These are phyloP conservation scores for Podiceps cristatus DNA, from an alignment of 2,113 vertebrate genomes.

Conservation along the genomic window DNA sequence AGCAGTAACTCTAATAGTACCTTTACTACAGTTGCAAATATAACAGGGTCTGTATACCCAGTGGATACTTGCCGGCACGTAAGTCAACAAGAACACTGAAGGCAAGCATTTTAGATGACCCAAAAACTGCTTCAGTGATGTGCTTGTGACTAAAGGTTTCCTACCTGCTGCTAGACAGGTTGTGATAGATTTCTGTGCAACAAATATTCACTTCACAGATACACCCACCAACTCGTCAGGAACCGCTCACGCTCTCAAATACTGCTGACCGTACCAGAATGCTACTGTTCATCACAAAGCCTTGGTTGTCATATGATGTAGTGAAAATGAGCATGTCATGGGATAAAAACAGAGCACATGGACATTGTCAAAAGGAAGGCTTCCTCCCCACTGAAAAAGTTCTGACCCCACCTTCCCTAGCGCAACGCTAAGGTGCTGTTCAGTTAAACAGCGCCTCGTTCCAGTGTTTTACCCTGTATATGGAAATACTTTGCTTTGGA, in stretches of 20 bases:
- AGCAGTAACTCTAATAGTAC: background rate
- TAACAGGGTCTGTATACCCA: background rate
- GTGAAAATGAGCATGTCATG: background rate
- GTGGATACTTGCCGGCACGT: background rate
- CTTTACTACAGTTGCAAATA: background rate
- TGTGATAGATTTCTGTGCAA: background rate
- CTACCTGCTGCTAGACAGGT: background rate
- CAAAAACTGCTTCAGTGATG: background rate
- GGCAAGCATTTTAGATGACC: background rate
- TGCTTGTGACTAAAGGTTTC: background rate
- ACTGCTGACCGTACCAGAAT: background rate
- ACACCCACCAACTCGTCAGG: rapidly evolving
- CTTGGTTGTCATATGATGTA: background rate
- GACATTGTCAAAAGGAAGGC: background rate
- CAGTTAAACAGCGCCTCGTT: rapidly evolving
- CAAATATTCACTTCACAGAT: background rate
- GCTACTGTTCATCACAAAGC: rapidly evolving
- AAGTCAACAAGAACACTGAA: background rate
- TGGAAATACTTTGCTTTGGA: background rate
- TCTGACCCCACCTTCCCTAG: background rate
- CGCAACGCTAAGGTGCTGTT: background rate
- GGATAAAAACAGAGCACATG: background rate
- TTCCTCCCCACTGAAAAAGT: background rate
- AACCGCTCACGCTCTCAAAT: background rate
- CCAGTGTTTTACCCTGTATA: background rate